Base-by-base conservation (phyloP, 2,113 vertebrate genomes). In the human (Homo sapiens) region DNA sequence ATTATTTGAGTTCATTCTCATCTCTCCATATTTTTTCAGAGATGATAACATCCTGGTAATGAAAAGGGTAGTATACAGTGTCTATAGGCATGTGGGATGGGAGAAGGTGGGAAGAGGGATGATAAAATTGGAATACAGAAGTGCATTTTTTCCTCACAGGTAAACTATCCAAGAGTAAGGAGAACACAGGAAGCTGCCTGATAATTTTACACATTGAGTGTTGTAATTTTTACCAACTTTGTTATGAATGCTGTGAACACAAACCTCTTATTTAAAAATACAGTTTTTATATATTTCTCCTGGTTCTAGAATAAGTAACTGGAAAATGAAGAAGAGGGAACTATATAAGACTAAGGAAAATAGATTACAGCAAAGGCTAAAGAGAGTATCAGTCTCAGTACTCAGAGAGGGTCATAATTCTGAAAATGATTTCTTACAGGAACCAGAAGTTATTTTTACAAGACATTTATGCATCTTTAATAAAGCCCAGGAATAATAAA, bases 91-190 rank as follows among this genome's bases (percentile, higher is more conserved):
- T 17, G 1, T 4, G 18, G 40, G 20, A 12, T 22, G 17, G 27
- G 40, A 38, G 6, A 2, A 4, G 16, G 4, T 2, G 8, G 35
- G 12, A 61, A 6, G 4, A 2, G 20, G 9, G 27, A 27, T 2
- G 0, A 16, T 11, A 7, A 6, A 6, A 50, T 1, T 3, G 5
- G 10, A 92, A 27, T 5, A 13, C 57, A 17, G 43, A 4, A 4
- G 22, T 14, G 20, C 6, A 20, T n/a, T 52, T 89, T 55, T 55
- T 92, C 52, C 32, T 17, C 11, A n/a, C 11, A 64, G 17, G 30
- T 18, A 23, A 38, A 59, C 35, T 5, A 40, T 5, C 8, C 5
- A 18, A 57, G 14, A 66, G 72, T 7, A 43, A 43, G 30, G 8
- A 75, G 78, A 25, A 55, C 30, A 50, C 3, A 6, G 35, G 22